A percentile compares a stretch with the other conserved stretches of the same genome.
These are phyloP conservation scores for Macropus fuliginosus DNA, from an alignment of 2,797 vertebrate species.

Conservation along the genomic window DNA sequence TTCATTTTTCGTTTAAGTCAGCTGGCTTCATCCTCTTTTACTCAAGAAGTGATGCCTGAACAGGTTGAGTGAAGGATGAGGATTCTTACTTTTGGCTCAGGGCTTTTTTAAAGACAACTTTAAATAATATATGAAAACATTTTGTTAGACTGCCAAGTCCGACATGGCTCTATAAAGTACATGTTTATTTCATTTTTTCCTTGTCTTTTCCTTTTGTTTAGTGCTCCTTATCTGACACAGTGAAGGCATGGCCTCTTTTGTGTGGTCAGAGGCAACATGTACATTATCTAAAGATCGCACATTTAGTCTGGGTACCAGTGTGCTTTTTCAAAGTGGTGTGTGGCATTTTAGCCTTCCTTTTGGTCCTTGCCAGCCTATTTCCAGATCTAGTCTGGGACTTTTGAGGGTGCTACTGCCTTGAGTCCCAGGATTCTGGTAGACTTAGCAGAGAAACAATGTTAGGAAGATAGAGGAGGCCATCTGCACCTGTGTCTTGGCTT, in stretches of 20 bases:
- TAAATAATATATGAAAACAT: neutral
- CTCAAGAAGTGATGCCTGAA: neutral
- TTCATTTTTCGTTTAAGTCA: conserved; percentile 18
- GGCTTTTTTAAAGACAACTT: neutral
- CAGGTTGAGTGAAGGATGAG: neutral
- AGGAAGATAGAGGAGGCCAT: neutral
- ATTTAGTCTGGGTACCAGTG: neutral
- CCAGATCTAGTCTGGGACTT: neutral
- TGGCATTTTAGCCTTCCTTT: neutral
- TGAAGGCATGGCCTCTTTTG: neutral
- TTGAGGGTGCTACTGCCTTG: neutral
- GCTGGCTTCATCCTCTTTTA: neutral
- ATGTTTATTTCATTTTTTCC: neutral
- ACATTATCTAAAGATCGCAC: neutral
- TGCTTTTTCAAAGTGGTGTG: neutral
- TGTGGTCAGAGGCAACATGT: neutral
- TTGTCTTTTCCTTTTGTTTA: neutral
- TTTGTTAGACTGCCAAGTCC: neutral
- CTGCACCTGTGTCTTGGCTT: neutral
- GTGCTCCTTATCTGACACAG: neutral
- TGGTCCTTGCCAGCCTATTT: neutral
- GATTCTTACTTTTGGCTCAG: neutral
- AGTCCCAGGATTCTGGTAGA: neutral
- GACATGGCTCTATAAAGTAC: neutral
- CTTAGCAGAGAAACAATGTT: neutral